These are phyloP conservation scores for Perca schrenkii DNA, from an alignment of 2,113 vertebrate genomes.

Conservation along the genomic window DNA sequence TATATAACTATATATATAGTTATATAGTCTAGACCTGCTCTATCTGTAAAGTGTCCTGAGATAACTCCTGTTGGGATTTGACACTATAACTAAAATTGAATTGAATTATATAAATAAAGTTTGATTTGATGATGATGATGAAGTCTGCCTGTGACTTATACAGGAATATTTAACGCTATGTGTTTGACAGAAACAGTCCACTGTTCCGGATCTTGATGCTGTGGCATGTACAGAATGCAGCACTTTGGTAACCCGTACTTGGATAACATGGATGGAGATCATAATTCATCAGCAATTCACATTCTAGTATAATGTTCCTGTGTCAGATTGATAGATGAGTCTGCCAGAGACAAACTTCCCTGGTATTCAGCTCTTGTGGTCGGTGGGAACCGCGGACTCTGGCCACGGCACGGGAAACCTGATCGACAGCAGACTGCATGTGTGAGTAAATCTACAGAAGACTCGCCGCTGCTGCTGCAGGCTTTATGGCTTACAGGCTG, in stretches of 20 bases:
- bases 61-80: too few species aligned
- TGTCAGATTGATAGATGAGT: slow-evolving; percentile 41
- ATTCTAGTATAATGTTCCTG: not conserved
- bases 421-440: slow-evolving; percentile 15
- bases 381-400: slow-evolving; percentile 2
- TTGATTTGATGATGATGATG: too few species aligned
- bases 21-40: too few species aligned
- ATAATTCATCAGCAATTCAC: not conserved
- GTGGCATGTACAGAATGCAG: not conserved
- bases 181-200: not conserved
- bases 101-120: too few species aligned
- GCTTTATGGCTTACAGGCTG: not conserved
- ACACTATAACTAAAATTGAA: too few species aligned
- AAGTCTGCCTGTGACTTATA: too few species aligned
- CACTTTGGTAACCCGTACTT: not conserved
- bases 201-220: not conserved
- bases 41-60: too few species aligned
- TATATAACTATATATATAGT: too few species aligned
- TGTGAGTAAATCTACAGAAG: slow-evolving; percentile 24
- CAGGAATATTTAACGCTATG: not conserved
- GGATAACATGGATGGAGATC: not conserved
- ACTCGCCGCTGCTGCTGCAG: not conserved
- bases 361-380: not conserved
- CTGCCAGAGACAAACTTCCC: slow-evolving; percentile 31
- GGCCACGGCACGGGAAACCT: slow-evolving; percentile 28